These are phyloP conservation scores for Amphiprion percula DNA, from an alignment of 2,113 vertebrate genomes.

Conservation along the genomic window DNA sequence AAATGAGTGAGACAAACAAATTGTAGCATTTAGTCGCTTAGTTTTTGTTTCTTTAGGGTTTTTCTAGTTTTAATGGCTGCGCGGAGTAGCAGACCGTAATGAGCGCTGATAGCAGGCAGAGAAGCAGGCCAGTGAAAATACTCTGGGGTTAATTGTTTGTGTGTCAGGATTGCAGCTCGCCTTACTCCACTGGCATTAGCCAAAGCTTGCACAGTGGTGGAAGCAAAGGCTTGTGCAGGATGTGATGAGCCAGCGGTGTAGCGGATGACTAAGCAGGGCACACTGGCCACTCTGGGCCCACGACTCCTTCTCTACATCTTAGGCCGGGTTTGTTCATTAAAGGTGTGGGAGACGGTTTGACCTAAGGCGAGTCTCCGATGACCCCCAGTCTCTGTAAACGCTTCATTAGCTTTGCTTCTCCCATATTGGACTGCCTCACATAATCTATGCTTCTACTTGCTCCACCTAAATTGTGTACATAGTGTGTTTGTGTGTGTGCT, in stretches of 20 bases:
- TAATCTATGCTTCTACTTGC: slow-evolving; percentile 38
- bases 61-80: slow-evolving; percentile 33
- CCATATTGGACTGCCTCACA: slow-evolving; percentile 50
- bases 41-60: not conserved
- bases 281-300: slow-evolving; percentile 27
- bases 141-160: slow-evolving; percentile 72
- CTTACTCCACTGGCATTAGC: slow-evolving; percentile 53
- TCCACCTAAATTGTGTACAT: slow-evolving; percentile 60
- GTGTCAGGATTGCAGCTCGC: slow-evolving; percentile 45
- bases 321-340: slow-evolving; percentile 67
- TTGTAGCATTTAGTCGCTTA: not conserved
- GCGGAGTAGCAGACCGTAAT: slow-evolving; percentile 45
- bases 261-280: slow-evolving; percentile 72
- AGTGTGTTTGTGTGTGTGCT: slow-evolving; percentile 62
- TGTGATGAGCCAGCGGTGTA: slow-evolving; percentile 56
- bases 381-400: slow-evolving; percentile 58
- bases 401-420: slow-evolving; percentile 68
- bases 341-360: slow-evolving; percentile 66
- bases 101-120: slow-evolving; percentile 45
- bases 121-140: slow-evolving; percentile 42
- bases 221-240: slow-evolving; percentile 48
- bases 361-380: slow-evolving; percentile 62
- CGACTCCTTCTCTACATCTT: slow-evolving; percentile 28
- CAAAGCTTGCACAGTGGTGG: slow-evolving; percentile 37
- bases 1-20: slow-evolving; percentile 16